Evolutionary conservation across 2,888 invertebrate genomes (phyloP).

Genomic region (Leptopterna dolabrata): DNA sequence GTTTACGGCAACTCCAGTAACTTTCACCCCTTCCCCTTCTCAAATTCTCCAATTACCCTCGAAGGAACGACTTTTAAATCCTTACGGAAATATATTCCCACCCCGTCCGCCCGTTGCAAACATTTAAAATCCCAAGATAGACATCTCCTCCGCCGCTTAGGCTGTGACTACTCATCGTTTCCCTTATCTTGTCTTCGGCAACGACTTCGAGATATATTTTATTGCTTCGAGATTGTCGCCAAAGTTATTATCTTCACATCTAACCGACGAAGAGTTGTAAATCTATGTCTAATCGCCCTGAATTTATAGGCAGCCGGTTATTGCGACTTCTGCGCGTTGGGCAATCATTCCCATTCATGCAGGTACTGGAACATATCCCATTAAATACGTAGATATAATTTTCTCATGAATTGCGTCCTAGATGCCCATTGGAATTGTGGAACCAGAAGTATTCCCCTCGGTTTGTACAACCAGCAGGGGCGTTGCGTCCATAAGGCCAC

Average conservation of each 20-base stretch:
- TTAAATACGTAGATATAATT: too few species aligned
- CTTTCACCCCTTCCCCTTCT: neutral
- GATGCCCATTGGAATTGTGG: too few species aligned
- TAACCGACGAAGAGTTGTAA: neutral
- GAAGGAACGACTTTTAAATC: neutral
- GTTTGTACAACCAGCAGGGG: too few species aligned
- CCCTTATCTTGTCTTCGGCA: neutral
- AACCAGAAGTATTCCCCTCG: too few species aligned
- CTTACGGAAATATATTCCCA: neutral
- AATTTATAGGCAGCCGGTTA: neutral
- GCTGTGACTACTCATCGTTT: neutral
- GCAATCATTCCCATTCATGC: neutral
- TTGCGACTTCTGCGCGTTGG: neutral
- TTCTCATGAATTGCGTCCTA: too few species aligned
- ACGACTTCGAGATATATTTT: neutral
- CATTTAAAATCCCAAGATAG: neutral
- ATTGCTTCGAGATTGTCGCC: neutral
- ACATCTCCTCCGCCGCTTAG: neutral
- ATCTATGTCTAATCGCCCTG: neutral
- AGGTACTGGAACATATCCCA: too few species aligned
- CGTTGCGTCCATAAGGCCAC: too few species aligned
- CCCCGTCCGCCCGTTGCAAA: neutral
- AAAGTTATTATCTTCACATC: neutral
- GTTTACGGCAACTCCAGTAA: constrained; percentile 23
- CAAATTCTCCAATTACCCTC: neutral